These are phyloP conservation scores for Parnassius smintheus DNA, from an alignment of 2,888 invertebrate species.

Conservation along the genomic window DNA sequence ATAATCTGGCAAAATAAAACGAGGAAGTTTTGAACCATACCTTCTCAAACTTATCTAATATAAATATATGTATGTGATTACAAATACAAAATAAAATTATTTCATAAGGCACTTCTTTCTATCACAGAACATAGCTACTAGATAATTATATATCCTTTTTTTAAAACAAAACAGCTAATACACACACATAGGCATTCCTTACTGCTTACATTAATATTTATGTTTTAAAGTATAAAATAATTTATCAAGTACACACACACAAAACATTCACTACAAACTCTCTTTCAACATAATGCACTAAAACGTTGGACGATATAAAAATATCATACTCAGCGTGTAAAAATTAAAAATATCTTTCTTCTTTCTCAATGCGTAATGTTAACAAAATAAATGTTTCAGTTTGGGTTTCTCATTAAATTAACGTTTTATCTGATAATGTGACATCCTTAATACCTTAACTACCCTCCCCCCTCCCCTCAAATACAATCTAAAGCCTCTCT, in stretches of 20 bases:
- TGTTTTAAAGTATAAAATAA: constrained; percentile 2
- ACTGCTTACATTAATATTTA: constrained; percentile 12
- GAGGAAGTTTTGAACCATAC: background rate
- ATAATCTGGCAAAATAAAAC: constrained; percentile 13
- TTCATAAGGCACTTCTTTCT: constrained; percentile 68
- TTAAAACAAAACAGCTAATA: constrained; percentile 4
- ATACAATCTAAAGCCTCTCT: no score
- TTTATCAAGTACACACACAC: constrained; percentile 11
- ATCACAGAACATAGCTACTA: constrained; percentile 70
- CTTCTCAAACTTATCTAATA: constrained; percentile 3
- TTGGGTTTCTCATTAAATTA: no score
- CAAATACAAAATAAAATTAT: constrained; percentile 34
- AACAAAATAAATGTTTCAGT: no score
- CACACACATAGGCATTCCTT: constrained; percentile 20
- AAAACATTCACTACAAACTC: constrained; percentile 7
- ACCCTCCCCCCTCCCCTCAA: no score
- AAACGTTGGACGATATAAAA: background rate
- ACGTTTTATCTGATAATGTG: no score
- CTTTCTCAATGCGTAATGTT: no score
- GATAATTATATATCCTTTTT: constrained; percentile 14
- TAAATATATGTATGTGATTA: constrained; percentile 12
- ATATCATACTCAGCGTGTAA: no score
- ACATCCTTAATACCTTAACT: no score
- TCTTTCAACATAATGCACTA: constrained; percentile 1
- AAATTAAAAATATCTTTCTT: no score